Evolutionary conservation across 2,797 vertebrate species (phyloP).

Genomic region (Pseudopleuronectes americanus): DNA sequence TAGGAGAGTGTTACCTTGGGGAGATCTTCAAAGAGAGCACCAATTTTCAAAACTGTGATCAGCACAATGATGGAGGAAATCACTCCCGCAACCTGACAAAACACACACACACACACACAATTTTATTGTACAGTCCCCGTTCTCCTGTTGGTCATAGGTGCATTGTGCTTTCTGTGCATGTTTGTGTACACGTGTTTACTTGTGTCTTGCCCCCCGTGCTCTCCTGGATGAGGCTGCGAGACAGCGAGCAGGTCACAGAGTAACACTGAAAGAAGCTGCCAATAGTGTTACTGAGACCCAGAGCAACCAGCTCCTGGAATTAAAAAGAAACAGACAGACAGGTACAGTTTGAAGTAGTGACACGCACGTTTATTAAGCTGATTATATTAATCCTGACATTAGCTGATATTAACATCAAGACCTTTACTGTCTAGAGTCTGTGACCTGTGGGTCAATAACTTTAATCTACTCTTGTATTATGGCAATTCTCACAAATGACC

Average conservation of each 20-base stretch:
- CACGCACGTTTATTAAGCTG: neutral
- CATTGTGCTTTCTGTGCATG: conserved; percentile 1
- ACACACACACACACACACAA: conserved; percentile 32
- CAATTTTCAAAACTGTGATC: conserved; percentile 90
- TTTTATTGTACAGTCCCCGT: neutral
- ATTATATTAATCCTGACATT: neutral
- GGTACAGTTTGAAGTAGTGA: neutral
- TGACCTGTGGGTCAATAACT: conserved; percentile 10
- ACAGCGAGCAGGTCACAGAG: conserved; percentile 92
- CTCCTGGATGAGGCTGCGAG: conserved; percentile 93
- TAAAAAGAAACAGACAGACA: conserved; percentile 1
- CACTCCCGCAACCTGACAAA: conserved; percentile 76
- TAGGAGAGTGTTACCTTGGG: conserved; percentile 86
- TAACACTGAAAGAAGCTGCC: conserved; percentile 93
- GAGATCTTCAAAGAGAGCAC: conserved; percentile 89
- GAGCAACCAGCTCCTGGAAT: conserved; percentile 90
- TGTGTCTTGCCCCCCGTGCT: conserved; percentile 93
- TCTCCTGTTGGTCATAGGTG: neutral
- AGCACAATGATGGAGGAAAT: conserved; percentile 90
- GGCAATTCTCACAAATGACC: conserved; percentile 13
- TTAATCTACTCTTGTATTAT: conserved; percentile 18
- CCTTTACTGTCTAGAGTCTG: neutral
- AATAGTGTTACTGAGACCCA: conserved; percentile 89
- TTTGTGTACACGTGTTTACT: conserved; percentile 73
- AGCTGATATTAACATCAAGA: neutral